A percentile compares a stretch with the other conserved stretches of the same genome.
Conservation (phyloP, 2,888 invertebrate species). For the Thymelicus lineola region DNA sequence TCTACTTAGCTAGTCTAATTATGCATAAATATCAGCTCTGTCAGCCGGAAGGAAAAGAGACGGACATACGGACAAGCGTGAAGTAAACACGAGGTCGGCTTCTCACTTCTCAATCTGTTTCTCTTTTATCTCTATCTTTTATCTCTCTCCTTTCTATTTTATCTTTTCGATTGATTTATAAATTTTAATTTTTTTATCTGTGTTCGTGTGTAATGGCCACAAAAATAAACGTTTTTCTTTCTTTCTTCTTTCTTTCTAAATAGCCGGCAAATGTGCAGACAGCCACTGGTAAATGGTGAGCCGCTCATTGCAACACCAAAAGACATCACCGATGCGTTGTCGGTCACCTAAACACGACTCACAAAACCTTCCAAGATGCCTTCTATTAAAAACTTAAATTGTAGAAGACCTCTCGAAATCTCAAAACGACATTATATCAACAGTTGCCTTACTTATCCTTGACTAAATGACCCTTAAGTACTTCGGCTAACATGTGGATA, state of each 20-base stretch:
- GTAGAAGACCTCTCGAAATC: background rate
- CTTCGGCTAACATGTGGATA: background rate
- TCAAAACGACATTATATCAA: background rate
- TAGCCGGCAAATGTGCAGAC: too few relatives aligned
- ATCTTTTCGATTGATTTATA: too few relatives aligned
- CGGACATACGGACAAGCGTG: background rate
- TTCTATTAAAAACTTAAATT: background rate
- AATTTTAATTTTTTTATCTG: too few relatives aligned
- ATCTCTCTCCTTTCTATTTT: too few relatives aligned
- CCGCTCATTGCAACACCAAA: too few relatives aligned
- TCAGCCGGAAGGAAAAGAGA: background rate
- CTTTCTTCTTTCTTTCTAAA: too few relatives aligned
- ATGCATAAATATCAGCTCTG: slow-evolving; percentile 4
- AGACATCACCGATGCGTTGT: too few relatives aligned
- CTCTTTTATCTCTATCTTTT: too few relatives aligned
- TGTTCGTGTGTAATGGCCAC: too few relatives aligned
- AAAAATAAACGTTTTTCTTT: too few relatives aligned
- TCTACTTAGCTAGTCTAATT: slow-evolving; percentile 8
- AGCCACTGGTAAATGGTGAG: too few relatives aligned
- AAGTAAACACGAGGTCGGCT: background rate
- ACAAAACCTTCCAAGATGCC: background rate
- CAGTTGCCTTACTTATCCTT: background rate
- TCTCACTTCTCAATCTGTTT: background rate
- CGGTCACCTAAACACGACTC: too few relatives aligned
- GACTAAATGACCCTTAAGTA: slow-evolving; percentile 4